Base-by-base conservation (phyloP, 2,888 invertebrate species). In the Coenonympha glycerion region DNA sequence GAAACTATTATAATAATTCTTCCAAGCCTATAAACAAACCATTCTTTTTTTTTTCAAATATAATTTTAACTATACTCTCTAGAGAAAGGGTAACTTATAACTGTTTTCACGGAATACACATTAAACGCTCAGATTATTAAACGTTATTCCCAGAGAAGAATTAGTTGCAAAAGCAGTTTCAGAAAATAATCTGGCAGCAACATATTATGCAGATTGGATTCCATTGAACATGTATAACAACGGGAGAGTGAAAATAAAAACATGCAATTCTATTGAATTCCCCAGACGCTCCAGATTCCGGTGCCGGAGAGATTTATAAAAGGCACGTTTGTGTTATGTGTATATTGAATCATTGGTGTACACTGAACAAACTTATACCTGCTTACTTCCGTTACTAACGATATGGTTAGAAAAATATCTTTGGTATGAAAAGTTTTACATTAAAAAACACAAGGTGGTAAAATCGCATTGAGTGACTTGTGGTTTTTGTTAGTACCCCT, bases 221-320 rank as follows among this genome's bases (percentile, higher is more conserved):
- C 44, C 37, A 30, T 9, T 39, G 21, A 49, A 44, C 30, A 22
- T 34, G 41, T 40, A 28, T 49, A 34, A 42, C 41, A 31, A 49
- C 19, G 45, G 24, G 19, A 22, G 24, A 28, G 19, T 41, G 41
- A 49, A 33, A 19, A 49, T n/a, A 41, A 21, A 44, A 39, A 39
- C 49, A 44, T 26, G 28, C 6, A 18, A 44, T 24, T 34, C 21
- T 30, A 15, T 37, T 22, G 24, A 9, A 44, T 24, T 34, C 21
- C 37, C 21, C 30, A 31, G 24, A 9, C 30, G 49, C 11, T 19
- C 37, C 6, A 3, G 15, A 42, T 19, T 19, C n/a, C 5, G 6
- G 30, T 30, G 37, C 24, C 13, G 39, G 24, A 21, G 3, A 8
- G 30, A 30, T 30, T 22, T 9, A 36, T 15, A 24, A 33, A 13